Conservation (phyloP, 2,797 vertebrate genomes). For the Onychomys arenicola region DNA sequence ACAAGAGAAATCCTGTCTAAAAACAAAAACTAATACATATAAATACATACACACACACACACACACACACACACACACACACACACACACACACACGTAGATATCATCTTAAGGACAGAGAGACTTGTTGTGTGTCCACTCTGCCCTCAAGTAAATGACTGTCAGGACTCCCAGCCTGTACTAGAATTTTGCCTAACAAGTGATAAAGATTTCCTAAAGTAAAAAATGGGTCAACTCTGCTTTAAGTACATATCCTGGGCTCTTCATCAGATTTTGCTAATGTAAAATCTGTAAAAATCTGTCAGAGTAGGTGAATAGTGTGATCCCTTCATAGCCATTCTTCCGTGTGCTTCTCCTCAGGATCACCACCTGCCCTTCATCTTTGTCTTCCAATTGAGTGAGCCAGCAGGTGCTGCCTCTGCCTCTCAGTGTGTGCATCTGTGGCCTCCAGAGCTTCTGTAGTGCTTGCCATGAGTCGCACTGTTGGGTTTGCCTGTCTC, state of each 20-base stretch:
- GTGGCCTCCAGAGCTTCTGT: not conserved
- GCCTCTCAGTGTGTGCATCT: not conserved
- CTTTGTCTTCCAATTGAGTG: conserved; percentile 1
- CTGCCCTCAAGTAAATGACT: not conserved
- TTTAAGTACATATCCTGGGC: not conserved
- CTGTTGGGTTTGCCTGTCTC: conserved; percentile 30
- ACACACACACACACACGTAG: no score
- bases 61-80: no score
- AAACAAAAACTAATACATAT: not conserved
- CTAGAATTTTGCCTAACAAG: conserved; percentile 22
- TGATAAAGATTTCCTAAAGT: not conserved
- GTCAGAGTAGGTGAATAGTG: not conserved
- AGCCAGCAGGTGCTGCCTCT: not conserved
- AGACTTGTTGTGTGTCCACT: not conserved
- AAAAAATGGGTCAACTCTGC: not conserved
- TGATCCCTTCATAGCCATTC: not conserved
- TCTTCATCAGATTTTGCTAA: conserved; percentile 41
- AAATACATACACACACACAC: no score
- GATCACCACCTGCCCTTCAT: not conserved
- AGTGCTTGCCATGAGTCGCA: not conserved
- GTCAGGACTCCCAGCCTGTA: not conserved
- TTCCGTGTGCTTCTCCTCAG: not conserved
- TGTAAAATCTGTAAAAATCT: not conserved
- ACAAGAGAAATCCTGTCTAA: not conserved
- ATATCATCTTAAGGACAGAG: not conserved